phyloP scores from a whole-genome alignment of 1,140 invertebrate species.

The Trachymyrmex cornetzi region DNA sequence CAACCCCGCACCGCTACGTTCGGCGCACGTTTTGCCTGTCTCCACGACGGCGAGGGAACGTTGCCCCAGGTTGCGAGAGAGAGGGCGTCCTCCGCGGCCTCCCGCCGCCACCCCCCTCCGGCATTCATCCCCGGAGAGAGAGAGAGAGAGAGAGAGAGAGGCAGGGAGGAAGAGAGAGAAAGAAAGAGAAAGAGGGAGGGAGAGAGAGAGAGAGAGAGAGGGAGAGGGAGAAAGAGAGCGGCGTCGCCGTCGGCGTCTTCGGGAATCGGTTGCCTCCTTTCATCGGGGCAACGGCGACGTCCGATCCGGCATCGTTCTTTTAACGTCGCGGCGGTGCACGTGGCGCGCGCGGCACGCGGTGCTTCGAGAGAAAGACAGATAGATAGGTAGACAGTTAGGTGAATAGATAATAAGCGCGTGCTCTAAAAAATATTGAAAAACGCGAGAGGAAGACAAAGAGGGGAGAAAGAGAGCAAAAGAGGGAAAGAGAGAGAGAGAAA shows the following conservation, averaged over 20 bases:
- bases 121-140: constrained; percentile 53
- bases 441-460: constrained; percentile 49
- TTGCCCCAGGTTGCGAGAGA: constrained; percentile 61
- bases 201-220: constrained; percentile 42
- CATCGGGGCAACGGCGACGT: constrained; percentile 27
- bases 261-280: constrained; percentile 35
- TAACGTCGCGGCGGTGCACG: constrained; percentile 69
- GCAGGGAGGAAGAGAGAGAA: constrained; percentile 31
- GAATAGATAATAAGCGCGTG: constrained; percentile 61
- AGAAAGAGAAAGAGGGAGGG: constrained; percentile 40
- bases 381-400: constrained; percentile 58
- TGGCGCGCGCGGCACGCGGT: constrained; percentile 66
- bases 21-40: constrained; percentile 75
- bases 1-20: constrained; percentile 77
- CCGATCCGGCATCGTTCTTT: constrained; percentile 53
- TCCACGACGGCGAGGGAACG: constrained; percentile 66
- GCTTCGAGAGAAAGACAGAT: constrained; percentile 51
- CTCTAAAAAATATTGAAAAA: constrained; percentile 54
- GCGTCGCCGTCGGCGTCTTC: constrained; percentile 33
- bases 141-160: constrained; percentile 74
- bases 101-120: constrained; percentile 56
- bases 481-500: constrained; percentile 47
- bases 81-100: constrained; percentile 68
- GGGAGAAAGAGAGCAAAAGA: constrained; percentile 15
- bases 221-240: constrained; percentile 50